Conservation (phyloP, 2,797 vertebrate species). For the Cygnus olor region DNA sequence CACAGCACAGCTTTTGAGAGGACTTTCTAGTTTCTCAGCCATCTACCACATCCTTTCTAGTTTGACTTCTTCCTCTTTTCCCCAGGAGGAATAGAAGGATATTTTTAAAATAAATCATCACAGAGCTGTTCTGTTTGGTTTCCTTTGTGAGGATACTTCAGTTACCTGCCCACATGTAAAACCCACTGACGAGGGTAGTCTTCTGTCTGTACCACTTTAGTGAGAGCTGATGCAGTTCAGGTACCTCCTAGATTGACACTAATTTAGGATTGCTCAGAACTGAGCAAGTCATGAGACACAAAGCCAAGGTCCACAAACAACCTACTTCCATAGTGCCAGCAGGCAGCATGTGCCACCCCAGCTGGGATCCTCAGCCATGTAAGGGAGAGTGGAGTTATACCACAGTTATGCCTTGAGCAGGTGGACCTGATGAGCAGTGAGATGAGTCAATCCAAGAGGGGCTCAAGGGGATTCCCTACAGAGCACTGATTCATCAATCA, state of each 20-base stretch:
- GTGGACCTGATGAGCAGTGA: constrained; percentile 32
- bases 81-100: background rate
- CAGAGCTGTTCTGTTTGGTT: background rate
- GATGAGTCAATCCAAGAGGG: constrained; percentile 59
- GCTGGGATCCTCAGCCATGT: background rate
- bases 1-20: background rate
- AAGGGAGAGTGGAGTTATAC: background rate
- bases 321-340: background rate
- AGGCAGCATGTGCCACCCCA: background rate
- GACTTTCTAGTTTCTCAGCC: background rate
- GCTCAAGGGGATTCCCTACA: constrained; percentile 71
- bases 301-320: background rate
- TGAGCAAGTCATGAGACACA: background rate
- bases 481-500: constrained; percentile 59
- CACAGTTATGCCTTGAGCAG: constrained; percentile 67
- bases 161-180: background rate
- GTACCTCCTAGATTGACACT: background rate
- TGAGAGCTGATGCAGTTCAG: background rate
- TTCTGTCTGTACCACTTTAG: background rate
- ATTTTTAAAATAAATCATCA: background rate
- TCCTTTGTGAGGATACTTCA: background rate
- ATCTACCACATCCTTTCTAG: background rate
- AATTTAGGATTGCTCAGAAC: background rate
- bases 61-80: background rate
- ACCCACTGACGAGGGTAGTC: background rate